Evolutionary conservation across 2,113 vertebrate genomes (phyloP), one percentile per base, ranked within the genome.

Genomic region (Stomatorhinus ivindoensis): DNA sequence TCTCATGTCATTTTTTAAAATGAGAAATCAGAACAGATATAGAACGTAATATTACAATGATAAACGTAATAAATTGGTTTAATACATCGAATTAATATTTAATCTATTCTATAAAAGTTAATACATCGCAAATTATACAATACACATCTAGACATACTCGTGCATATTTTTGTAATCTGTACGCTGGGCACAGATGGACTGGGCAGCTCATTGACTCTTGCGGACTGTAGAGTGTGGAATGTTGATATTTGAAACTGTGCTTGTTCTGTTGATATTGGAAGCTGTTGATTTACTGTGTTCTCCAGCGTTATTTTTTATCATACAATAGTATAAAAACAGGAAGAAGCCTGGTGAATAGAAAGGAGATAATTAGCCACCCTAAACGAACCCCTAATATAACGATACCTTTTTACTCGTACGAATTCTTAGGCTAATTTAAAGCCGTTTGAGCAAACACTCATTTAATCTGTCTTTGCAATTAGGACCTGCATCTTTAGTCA

Each of bases 301-400:
- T 48, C 44, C 76, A 0, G 27, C 0, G 1, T 11, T 46, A n/a
- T 1, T 51, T n/a, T 87, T 92, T 73, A 88, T 92, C 7, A 92
- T 93, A 88, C 94, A 90, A 90, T 95, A 95, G 91, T 95, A 95
- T 90, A 96, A 87, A 85, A 95, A 96, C 39, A 96, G 90, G 90
- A 94, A 95, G 84, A 96, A 94, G 87, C 95, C 95, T 95, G 91
- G 8, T n/a, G 2, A 85, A 90, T 8, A 53, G 88, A 80, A 27
- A 88, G 27, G 15, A n/a, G 6, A 44, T 27, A 17, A 31, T 51
- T 86, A 27, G 48, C 17, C n/a, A 73, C 47, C 31, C 31, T 51
- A 24, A 87, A 51, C 1, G 8, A 55, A 15, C 3, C 1, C 24
- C n/a, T 27, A 65, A 76, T 87, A 27, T 31, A 46, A 51, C 3